Evolutionary conservation across 2,888 invertebrate genomes (phyloP), one percentile per base, ranked within the genome.

Genomic region (Opisthograptis luteolata): DNA sequence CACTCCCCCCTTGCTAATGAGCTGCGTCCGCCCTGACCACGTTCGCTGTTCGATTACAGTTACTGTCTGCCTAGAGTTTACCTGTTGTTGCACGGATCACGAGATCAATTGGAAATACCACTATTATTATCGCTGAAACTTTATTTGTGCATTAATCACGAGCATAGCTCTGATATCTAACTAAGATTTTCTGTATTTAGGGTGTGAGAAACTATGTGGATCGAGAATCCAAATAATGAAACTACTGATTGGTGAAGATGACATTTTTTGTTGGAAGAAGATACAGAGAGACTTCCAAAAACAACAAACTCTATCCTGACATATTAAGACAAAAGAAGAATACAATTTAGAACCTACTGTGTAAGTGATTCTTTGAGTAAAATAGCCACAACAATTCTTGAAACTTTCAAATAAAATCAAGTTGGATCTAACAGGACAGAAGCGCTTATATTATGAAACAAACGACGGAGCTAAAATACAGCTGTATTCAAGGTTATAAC

Each of bases 1-100:
- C 63, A 64, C 66, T 64, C 68, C 64, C 70, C 70, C 66, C 64
- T 60, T 71, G 75, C 79, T 87, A 87, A 87, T 82, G 87, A 87
- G 82, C 76, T 76, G 79, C 80, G 80, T 84, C 84, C 84, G 73
- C 78, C 70, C 62, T 55, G n/a, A 30, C 45, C 50, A 20, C 34
- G 50, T 39, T 45, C 50, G 49, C 64, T 67, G 44, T 54, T 58
- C 61, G 55, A 56, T 61, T 58, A 56, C 50, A 51, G 10, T 40
- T 12, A 30, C 22, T 14, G 4, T n/a, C 17, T 15, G 24, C 8
- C 42, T 49, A 49, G 6, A 44, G 39, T 40, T 36, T 64, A 70
- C 62, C 47, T 60, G 60, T 60, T 59, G 63, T 53, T 55, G 58
- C 55, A 62, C 59, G 66, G 63, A 55, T n/a, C 14, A 8, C 22